Evolutionary conservation across 2,113 vertebrate genomes (phyloP), one percentile per base, ranked within the genome.

Genomic region (Calypte anna): DNA sequence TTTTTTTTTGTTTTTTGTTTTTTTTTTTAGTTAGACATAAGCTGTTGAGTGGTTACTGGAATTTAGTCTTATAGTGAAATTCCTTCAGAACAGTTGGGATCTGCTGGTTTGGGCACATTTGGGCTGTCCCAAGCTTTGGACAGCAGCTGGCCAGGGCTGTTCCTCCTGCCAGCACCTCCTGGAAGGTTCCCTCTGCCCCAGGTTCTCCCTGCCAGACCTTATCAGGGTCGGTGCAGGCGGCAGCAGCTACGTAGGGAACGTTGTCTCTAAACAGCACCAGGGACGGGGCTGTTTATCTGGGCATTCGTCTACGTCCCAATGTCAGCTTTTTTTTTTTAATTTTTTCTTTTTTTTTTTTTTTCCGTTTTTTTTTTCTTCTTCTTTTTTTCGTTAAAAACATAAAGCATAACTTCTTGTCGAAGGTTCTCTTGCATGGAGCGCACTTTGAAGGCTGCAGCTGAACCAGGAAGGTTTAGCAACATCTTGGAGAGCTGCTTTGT

Each of bases 161-260:
- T 33, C 74, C 83, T 31, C 28, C 48, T 87, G 27, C 76, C 50
- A 20, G 22, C 38, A 5, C 12, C 7, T 50, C 67, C 86, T 67
- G 90, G 95, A 91, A 93, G 70, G 40, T 96, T 97, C 44, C 43
- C 44, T 46, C 25, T 50, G 67, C 40, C 40, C 40, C 40, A 93
- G 70, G 40, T 96, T 97, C 44, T 46, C 44, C 44, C 25, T 50
- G 67, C 64, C 31, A 0, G 12, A 21, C 92, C 93, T 96, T 98
- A 98, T 98, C 97, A 91, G 40, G 40, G 40, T 40, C 40, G 40
- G 40, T 40, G 40, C 40, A 40, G 91, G 55, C 95, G 6, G 53
- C 69, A 27, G 64, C 50, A 38, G 91, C n/a, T 15, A 19, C 6
- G 79, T 23, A n/a, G 61, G 58, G 62, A 82, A 38, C 59, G 82